These are phyloP conservation scores for Seira sanloemensis DNA, from an alignment of 2,888 invertebrate genomes.

Conservation along the genomic window DNA sequence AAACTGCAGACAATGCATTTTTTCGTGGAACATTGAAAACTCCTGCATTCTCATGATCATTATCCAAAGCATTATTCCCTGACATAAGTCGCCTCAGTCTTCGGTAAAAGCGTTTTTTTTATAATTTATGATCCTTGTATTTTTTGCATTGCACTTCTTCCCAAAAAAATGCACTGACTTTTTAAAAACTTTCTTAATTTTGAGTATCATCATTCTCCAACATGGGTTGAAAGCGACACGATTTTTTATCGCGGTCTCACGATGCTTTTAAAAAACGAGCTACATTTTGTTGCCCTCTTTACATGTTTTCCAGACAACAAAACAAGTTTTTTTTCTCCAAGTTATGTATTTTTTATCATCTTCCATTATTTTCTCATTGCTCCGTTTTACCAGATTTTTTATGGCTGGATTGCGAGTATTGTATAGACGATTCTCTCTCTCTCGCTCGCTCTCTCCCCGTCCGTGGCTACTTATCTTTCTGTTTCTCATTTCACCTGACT, in stretches of 20 bases:
- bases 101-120: too few relatives aligned
- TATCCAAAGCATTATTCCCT: neutral
- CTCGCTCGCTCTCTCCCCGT: neutral
- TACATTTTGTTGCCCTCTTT: slow-evolving; percentile 11
- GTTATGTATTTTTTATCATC: slow-evolving; percentile 7
- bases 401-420: neutral
- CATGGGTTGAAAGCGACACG: too few relatives aligned
- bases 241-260: neutral
- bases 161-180: neutral
- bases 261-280: neutral
- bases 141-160: neutral
- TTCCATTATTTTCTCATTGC: slow-evolving; percentile 27
- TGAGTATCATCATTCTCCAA: neutral
- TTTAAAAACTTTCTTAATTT: neutral
- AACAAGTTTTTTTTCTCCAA: slow-evolving; percentile 8
- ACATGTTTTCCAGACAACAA: slow-evolving; percentile 11
- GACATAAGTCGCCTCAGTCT: neutral
- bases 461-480: slow-evolving; percentile 3
- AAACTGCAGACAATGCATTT: neutral
- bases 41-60: neutral
- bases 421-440: too few relatives aligned
- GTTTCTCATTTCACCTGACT: slow-evolving; percentile 53
- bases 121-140: neutral
- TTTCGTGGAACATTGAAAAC: neutral
- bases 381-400: slow-evolving; percentile 12